phyloP scores from a whole-genome alignment of 2,888 invertebrate genomes.

The Uloborus plumipes region DNA sequence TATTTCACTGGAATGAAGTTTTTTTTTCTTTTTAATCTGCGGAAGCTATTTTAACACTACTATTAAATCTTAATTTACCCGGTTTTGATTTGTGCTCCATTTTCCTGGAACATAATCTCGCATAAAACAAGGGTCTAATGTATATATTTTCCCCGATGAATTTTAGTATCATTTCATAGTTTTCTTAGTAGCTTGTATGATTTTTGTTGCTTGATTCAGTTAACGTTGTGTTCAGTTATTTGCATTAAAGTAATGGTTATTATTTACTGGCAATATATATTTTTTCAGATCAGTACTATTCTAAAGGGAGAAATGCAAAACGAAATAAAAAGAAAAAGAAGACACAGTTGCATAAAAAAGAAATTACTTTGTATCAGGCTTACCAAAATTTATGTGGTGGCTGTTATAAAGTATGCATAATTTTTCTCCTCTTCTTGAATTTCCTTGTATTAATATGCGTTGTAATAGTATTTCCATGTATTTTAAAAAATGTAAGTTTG shows the following conservation, averaged over 20 bases:
- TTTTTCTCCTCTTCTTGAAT: too few relatives aligned
- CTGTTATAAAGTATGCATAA: conserved; percentile 79
- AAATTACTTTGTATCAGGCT: conserved; percentile 90
- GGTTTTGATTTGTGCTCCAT: too few relatives aligned
- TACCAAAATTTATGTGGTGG: conserved; percentile 95
- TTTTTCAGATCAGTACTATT: conserved; percentile 65
- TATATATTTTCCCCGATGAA: too few relatives aligned
- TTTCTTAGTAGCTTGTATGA: background rate
- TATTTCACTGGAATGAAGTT: too few relatives aligned
- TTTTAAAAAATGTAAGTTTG: too few relatives aligned
- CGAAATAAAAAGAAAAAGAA: conserved; percentile 77
- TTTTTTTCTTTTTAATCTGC: too few relatives aligned
- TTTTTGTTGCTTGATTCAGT: background rate
- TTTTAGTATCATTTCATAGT: background rate
- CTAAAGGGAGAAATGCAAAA: conserved; percentile 70
- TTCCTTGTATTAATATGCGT: too few relatives aligned
- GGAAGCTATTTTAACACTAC: too few relatives aligned
- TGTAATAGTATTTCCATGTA: too few relatives aligned
- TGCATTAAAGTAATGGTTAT: background rate
- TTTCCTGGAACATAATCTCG: too few relatives aligned
- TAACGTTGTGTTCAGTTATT: background rate
- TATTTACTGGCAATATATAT: background rate
- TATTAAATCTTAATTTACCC: too few relatives aligned
- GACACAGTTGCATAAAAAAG: conserved; percentile 82
- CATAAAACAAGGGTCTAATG: too few relatives aligned